Evolutionary conservation across 2,797 vertebrate genomes (phyloP).

Genomic region (Pogonophryne albipinna): DNA sequence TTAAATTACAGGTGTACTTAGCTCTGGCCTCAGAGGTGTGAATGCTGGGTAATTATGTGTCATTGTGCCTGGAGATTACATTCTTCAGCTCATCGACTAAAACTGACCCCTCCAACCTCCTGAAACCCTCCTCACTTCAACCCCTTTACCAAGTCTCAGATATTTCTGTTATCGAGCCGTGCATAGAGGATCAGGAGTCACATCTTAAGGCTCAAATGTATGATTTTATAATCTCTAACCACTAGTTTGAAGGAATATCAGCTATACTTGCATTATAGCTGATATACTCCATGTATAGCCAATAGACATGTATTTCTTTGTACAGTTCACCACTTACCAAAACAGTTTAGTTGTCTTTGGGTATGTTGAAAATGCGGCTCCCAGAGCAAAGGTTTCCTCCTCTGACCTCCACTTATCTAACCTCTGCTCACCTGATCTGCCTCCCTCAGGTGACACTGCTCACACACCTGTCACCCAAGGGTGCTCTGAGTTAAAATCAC

Average conservation of each 20-base stretch:
- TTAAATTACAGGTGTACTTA: slow-evolving; percentile 50
- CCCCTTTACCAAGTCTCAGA: too few relatives aligned
- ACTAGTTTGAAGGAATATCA: too few relatives aligned
- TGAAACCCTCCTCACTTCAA: too few relatives aligned
- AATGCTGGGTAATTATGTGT: slow-evolving; percentile 41
- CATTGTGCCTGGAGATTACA: not conserved
- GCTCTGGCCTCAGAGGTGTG: slow-evolving; percentile 10
- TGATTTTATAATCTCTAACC: too few relatives aligned
- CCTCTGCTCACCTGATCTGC: slow-evolving; percentile 22
- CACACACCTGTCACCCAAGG: slow-evolving; percentile 45
- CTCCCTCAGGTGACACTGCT: slow-evolving; percentile 44
- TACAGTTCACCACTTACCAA: not conserved
- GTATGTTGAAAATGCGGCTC: slow-evolving; percentile 39
- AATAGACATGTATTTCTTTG: too few relatives aligned
- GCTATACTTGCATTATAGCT: too few relatives aligned
- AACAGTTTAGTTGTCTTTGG: not conserved
- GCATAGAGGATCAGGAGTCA: too few relatives aligned
- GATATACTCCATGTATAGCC: too few relatives aligned
- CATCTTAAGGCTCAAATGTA: too few relatives aligned
- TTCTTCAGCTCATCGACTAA: slow-evolving; percentile 16
- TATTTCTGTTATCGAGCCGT: too few relatives aligned
- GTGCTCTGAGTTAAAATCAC: slow-evolving; percentile 19
- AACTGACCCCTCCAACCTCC: not conserved
- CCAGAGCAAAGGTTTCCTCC: slow-evolving; percentile 27
- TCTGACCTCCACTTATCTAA: slow-evolving; percentile 47